phyloP scores from a whole-genome alignment of 1,140 invertebrate species.

The Akabosia matsudoensis region DNA sequence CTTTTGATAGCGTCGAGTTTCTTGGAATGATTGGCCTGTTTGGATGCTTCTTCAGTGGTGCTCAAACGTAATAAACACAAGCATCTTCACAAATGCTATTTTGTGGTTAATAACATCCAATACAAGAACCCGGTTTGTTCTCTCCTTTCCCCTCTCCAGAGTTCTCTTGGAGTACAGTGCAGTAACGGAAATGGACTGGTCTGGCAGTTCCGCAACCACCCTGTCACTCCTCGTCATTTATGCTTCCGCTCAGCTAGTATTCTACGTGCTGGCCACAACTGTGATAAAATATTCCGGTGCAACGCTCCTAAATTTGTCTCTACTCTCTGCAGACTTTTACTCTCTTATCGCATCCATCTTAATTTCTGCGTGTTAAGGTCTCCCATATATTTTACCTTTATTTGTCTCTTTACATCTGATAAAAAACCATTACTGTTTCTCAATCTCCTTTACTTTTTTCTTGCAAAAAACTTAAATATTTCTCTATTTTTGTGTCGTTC shows the following conservation, averaged over 20 bases:
- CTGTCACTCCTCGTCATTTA: constrained; percentile 61
- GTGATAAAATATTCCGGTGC: constrained; percentile 75
- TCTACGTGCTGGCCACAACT: constrained; percentile 72
- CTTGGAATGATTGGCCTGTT: constrained; percentile 81
- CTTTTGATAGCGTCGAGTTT: constrained; percentile 65
- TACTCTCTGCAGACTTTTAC: constrained; percentile 82
- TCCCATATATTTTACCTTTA: too few species aligned
- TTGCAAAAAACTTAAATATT: constrained; percentile 34
- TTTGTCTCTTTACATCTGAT: too few species aligned
- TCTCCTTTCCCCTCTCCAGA: constrained; percentile 50
- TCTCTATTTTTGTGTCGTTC: neutral
- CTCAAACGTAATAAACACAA: constrained; percentile 64
- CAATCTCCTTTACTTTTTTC: neutral
- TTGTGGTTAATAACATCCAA: too few species aligned
- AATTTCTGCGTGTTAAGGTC: constrained; percentile 80
- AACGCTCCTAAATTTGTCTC: constrained; percentile 74
- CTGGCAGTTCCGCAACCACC: constrained; percentile 54
- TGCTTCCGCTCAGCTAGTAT: constrained; percentile 66
- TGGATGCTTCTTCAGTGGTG: constrained; percentile 71
- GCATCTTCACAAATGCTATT: neutral
- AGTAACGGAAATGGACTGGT: constrained; percentile 57
- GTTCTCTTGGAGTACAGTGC: constrained; percentile 57
- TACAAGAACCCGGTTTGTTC: too few species aligned
- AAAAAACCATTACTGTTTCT: neutral
- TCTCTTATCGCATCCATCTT: constrained; percentile 74